phyloP scores from a whole-genome alignment of 2,797 vertebrate genomes.

The Pelodytes ibericus region DNA sequence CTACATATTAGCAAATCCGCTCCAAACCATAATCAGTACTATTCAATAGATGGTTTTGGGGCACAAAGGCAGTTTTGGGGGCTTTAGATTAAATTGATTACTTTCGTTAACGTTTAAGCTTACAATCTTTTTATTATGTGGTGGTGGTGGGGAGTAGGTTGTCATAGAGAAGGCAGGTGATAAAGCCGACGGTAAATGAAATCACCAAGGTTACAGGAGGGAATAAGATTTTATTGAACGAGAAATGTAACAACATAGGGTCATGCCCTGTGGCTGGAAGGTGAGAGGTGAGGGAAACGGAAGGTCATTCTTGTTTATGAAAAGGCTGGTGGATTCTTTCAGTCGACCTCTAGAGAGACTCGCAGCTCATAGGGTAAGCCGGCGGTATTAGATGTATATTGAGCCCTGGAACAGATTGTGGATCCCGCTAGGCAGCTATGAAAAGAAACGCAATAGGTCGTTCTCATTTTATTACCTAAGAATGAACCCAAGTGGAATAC shows the following conservation, averaged over 20 bases:
- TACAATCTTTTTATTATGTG: background rate
- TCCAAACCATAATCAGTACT: no score
- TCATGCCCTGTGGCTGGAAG: slow-evolving; percentile 39
- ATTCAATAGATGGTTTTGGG: no score
- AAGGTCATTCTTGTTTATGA: slow-evolving; percentile 32
- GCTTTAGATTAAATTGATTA: no score
- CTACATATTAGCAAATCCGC: no score
- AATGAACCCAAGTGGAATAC: no score
- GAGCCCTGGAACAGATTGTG: background rate
- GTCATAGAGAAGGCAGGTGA: slow-evolving; percentile 9
- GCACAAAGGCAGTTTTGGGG: no score
- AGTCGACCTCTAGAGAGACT: background rate
- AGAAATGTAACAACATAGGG: slow-evolving; percentile 43
- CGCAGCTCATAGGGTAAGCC: background rate
- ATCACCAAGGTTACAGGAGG: slow-evolving; percentile 30
- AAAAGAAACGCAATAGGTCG: no score
- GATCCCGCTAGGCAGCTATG: no score
- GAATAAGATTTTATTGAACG: slow-evolving; percentile 44
- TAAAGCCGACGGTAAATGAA: slow-evolving; percentile 26
- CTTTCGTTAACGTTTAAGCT: background rate
- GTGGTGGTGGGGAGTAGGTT: slow-evolving; percentile 14
- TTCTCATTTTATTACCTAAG: no score
- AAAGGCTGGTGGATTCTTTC: slow-evolving; percentile 4
- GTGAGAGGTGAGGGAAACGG: slow-evolving; percentile 30
- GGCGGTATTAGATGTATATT: background rate